phyloP scores from a whole-genome alignment of 2,888 invertebrate species.

The Coecobrya sp. region DNA sequence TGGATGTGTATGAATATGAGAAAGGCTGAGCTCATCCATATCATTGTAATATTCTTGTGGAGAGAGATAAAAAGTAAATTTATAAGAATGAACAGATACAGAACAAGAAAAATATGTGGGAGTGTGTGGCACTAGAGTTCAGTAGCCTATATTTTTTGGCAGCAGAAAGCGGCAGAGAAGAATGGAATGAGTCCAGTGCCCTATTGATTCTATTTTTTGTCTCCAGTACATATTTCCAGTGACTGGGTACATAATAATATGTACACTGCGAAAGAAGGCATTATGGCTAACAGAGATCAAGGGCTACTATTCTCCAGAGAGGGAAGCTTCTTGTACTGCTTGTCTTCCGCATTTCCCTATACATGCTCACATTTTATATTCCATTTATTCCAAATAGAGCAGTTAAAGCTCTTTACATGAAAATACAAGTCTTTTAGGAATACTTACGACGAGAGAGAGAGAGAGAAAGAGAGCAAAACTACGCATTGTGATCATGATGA shows the following conservation, averaged over 20 bases:
- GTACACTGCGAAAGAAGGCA: constrained; percentile 15
- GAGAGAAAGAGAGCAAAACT: not conserved
- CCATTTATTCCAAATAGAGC: constrained; percentile 16
- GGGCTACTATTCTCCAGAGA: constrained; percentile 54
- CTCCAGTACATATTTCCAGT: constrained; percentile 43
- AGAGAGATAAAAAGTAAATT: constrained; percentile 22
- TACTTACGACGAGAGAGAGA: not conserved
- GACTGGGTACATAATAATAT: constrained; percentile 41
- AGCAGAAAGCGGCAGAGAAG: constrained; percentile 44
- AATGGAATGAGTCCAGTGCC: constrained; percentile 83
- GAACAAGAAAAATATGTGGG: constrained; percentile 60
- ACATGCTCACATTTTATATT: constrained; percentile 43
- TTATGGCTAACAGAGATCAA: constrained; percentile 58
- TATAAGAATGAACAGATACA: constrained; percentile 38
- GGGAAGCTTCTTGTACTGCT: constrained; percentile 12
- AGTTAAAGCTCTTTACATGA: constrained; percentile 56
- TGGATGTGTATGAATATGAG: constrained; percentile 36
- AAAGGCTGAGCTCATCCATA: not conserved
- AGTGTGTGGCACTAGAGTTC: constrained; percentile 76
- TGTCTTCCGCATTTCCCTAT: not conserved
- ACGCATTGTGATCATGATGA: constrained; percentile 41
- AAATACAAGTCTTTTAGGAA: constrained; percentile 56
- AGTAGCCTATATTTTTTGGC: constrained; percentile 79
- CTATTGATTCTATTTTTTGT: constrained; percentile 83
- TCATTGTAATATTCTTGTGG: constrained; percentile 29